Percentiles rank a stretch among this genome's conserved stretches.
Evolutionary conservation across 2,797 vertebrate species (phyloP).

Genomic region (Podarcis siculus): DNA sequence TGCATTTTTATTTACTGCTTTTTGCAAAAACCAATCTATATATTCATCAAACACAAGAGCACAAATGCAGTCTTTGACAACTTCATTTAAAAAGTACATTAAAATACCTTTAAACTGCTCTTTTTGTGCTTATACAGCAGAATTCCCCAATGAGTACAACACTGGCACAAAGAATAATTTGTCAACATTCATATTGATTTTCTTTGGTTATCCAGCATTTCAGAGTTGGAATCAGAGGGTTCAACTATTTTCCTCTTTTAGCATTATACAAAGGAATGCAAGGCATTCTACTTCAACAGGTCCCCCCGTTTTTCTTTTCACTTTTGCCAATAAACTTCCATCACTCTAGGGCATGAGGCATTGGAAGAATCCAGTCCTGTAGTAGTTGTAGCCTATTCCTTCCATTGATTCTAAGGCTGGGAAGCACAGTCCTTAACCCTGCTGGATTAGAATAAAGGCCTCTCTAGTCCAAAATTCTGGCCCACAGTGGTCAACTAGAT

Average conservation of each 20-base stretch:
- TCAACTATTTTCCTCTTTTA: background rate
- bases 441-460: no score
- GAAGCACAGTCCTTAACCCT: background rate
- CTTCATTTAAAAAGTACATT: background rate
- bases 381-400: accelerated
- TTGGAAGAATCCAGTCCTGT: constrained; percentile 4
- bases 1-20: constrained; percentile 1
- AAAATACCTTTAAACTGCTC: background rate
- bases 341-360: background rate
- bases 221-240: background rate
- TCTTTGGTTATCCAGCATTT: background rate
- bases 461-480: no score
- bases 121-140: constrained; percentile 8
- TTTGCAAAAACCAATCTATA: background rate
- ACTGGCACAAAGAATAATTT: background rate
- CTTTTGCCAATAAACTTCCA: background rate
- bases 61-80: background rate
- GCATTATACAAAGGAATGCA: background rate
- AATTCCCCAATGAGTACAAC: background rate
- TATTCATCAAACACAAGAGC: background rate
- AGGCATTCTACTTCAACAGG: background rate
- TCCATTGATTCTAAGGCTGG: constrained; percentile 17
- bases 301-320: background rate
- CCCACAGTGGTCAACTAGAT: no score
- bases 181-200: background rate